Percentiles rank a stretch among this genome's conserved stretches.
These are phyloP conservation scores for Camelus dromedarius DNA, from an alignment of 2,113 vertebrate species.

Conservation along the genomic window DNA sequence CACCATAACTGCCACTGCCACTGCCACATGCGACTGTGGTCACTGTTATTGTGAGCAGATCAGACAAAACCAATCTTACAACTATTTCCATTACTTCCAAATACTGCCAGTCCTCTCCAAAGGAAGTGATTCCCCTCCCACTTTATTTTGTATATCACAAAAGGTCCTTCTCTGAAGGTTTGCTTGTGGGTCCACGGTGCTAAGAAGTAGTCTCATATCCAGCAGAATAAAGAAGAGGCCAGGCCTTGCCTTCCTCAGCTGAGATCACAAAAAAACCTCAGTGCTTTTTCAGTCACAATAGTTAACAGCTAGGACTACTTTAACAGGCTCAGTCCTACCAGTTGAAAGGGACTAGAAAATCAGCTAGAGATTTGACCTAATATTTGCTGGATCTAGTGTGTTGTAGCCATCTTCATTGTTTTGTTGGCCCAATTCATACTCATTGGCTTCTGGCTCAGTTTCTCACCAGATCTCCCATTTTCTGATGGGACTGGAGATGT, in stretches of 20 bases:
- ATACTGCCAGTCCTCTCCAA: not conserved
- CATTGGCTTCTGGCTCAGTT: not conserved
- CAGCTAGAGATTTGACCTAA: constrained; percentile 3
- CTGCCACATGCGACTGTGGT: not conserved
- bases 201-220: not conserved
- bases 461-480: constrained; percentile 8
- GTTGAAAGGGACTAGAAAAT: not conserved
- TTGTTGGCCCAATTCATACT: not conserved
- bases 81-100: constrained; percentile 22
- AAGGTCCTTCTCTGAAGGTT: not conserved
- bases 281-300: not conserved
- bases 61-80: not conserved
- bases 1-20: not conserved
- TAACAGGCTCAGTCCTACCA: not conserved
- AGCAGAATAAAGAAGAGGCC: not conserved
- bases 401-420: not conserved
- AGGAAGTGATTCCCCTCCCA: not conserved
- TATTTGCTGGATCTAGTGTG: not conserved
- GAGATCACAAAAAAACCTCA: constrained; percentile 33
- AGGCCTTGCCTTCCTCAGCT: not conserved
- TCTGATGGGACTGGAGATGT: not conserved
- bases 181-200: not conserved
- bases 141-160: not conserved
- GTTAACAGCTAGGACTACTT: not conserved
- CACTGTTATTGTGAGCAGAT: not conserved